Evolutionary conservation across 2,888 invertebrate genomes (phyloP).

Genomic region (Lysandra bellargus): DNA sequence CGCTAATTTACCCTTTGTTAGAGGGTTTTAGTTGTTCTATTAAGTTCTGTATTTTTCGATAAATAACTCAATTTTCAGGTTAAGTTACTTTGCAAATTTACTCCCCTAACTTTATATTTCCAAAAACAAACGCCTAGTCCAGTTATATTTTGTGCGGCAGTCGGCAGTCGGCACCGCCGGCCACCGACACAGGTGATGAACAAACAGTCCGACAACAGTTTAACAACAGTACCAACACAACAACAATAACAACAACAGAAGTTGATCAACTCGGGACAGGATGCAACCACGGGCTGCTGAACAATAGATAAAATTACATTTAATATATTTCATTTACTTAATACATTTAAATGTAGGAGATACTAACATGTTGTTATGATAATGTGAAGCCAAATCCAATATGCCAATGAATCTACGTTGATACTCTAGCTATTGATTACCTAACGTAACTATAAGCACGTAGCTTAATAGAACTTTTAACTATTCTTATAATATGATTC

Average conservation of each 20-base stretch:
- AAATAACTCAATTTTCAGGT: not conserved
- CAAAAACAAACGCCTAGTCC: not conserved
- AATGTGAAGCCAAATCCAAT: no score
- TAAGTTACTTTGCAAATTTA: not conserved
- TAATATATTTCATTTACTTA: not conserved
- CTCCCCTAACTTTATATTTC: not conserved
- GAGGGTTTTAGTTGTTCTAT: not conserved
- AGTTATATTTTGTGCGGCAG: not conserved
- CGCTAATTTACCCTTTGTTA: not conserved
- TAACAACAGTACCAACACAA: no score
- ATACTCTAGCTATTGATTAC: no score
- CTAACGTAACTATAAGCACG: no score
- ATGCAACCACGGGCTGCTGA: not conserved
- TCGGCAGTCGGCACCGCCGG: not conserved
- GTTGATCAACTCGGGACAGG: not conserved
- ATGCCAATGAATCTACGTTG: no score
- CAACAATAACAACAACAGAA: slow-evolving; percentile 6
- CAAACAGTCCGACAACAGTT: not conserved
- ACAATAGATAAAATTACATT: not conserved
- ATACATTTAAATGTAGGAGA: not conserved
- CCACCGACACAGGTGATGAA: not conserved
- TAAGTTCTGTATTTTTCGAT: not conserved
- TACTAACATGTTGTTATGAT: no score
- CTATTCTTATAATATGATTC: no score
- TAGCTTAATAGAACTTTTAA: no score